Base-by-base conservation (phyloP, 2,113 vertebrate species). In the Lycaon pictus region DNA sequence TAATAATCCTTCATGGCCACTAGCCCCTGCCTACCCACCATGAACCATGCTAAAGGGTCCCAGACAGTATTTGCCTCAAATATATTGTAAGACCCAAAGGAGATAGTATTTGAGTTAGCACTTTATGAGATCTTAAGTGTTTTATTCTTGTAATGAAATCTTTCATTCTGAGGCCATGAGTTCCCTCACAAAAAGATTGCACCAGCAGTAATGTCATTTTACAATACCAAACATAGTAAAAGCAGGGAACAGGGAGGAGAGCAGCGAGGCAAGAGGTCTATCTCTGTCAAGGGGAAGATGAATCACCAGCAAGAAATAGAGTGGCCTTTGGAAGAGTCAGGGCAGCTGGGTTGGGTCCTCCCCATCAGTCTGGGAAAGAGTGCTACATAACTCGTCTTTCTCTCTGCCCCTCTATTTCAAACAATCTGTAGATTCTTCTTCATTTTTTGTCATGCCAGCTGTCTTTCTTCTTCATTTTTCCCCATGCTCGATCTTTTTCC, bases 101-200 rank as follows among this genome's bases (percentile, higher is more conserved):
- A 93, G 58, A 85, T 90, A 92, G 53, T 62, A 74, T 48, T 85
- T n/a, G 32, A 91, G 43, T 69, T 83, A 96, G 92, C 20, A 72
- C 43, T 93, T 89, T 56, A 74, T 83, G 95, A 96, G 93, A n/a
- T 67, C 88, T 72, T 19, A 85, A 88, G 48, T 85, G 43, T 37
- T 86, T 93, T 95, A 92, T 89, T 79, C 43, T 88, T 96, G 72
- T 76, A 96, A 92, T 92, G 65, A 96, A 97, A 95, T 87, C 29
- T 96, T 93, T 93, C 81, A 53, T 93, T 88, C 69, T 88, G 79
- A 93, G 90, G 80, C 58, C 37, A 87, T 58, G 69, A 62, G 51
- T 90, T 93, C 87, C 58, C 22, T 74, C 87, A 84, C 20, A 60
- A 92, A 97, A 96, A 86, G 60, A 95, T 93, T 95, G 93, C 9